A percentile compares a stretch with the other conserved stretches of the same genome.
Conservation (phyloP, 30 jellyfish, hydroid and myxozoan species). For the Aurelia sp. region DNA sequence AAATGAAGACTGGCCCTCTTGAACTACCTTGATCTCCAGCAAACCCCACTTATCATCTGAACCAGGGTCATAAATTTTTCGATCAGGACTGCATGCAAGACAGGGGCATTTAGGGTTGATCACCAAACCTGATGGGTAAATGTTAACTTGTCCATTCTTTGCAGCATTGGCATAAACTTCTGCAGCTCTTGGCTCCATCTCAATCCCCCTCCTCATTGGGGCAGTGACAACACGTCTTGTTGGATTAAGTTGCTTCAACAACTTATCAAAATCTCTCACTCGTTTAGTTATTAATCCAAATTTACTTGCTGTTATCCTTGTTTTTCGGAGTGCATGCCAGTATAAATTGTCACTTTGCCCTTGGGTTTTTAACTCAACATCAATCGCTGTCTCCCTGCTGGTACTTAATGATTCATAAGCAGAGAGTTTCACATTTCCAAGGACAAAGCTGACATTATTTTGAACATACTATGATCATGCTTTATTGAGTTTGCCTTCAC, state of each 20-base stretch:
- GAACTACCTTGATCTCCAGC: constrained; percentile 27
- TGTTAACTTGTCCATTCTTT: constrained; percentile 6
- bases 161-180: constrained; percentile 2
- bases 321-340: constrained; percentile 17
- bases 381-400: constrained; percentile 7
- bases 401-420: background rate
- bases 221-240: constrained; percentile 6
- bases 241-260: constrained; percentile 5
- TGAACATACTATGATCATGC: background rate
- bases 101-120: constrained; percentile 24
- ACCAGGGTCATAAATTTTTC: constrained; percentile 14
- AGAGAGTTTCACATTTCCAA: background rate
- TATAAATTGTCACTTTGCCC: background rate
- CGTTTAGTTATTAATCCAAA: constrained; percentile 17
- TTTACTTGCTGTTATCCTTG: constrained; percentile 22
- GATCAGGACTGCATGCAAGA: constrained; percentile 41
- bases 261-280: constrained; percentile 8
- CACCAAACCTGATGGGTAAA: constrained; percentile 28
- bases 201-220: constrained; percentile 17
- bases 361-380: background rate
- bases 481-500: too few relatives aligned
- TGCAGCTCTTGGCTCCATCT: constrained; percentile 24
- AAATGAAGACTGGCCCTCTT: constrained; percentile 14
- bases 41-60: constrained; percentile 22
- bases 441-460: constrained; percentile 2